Evolutionary conservation across 1,140 invertebrate species (phyloP).

Genomic region (Zaprionus inermis): DNA sequence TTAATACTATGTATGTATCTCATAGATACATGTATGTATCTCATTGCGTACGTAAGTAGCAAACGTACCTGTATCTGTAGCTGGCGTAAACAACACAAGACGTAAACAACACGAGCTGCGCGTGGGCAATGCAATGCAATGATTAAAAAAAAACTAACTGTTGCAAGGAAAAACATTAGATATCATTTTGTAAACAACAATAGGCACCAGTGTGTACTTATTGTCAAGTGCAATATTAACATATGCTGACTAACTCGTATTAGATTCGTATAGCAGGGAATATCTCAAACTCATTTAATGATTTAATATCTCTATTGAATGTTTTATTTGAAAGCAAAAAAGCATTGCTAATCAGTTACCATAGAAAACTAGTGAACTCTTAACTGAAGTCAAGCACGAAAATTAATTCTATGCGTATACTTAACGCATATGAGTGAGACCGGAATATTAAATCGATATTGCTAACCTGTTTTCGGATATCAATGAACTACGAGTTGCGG

Average conservation of each 20-base stretch:
- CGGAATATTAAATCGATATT: neutral
- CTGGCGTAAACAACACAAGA: slow-evolving; percentile 26
- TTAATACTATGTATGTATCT: slow-evolving; percentile 13
- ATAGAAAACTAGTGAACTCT: neutral
- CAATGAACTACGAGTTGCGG: neutral
- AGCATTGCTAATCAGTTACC: neutral
- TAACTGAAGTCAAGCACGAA: too few species aligned
- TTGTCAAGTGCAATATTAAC: neutral
- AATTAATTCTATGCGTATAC: neutral
- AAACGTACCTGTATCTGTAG: slow-evolving; percentile 16
- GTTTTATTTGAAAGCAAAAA: neutral
- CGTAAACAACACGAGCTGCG: slow-evolving; percentile 44
- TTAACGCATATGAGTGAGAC: neutral
- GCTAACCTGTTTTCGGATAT: neutral
- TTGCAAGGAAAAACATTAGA: slow-evolving; percentile 14
- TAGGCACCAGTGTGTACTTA: slow-evolving; percentile 6
- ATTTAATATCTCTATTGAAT: neutral
- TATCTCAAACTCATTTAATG: neutral
- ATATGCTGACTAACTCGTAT: neutral
- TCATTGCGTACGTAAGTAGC: neutral
- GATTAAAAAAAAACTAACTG: slow-evolving; percentile 48
- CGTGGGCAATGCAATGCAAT: slow-evolving; percentile 40
- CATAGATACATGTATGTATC: slow-evolving; percentile 14
- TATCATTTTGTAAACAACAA: slow-evolving; percentile 56
- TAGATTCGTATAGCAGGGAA: neutral